These are phyloP conservation scores for Urechis unicinctus DNA, from an alignment of 2,888 invertebrate species.

Conservation along the genomic window DNA sequence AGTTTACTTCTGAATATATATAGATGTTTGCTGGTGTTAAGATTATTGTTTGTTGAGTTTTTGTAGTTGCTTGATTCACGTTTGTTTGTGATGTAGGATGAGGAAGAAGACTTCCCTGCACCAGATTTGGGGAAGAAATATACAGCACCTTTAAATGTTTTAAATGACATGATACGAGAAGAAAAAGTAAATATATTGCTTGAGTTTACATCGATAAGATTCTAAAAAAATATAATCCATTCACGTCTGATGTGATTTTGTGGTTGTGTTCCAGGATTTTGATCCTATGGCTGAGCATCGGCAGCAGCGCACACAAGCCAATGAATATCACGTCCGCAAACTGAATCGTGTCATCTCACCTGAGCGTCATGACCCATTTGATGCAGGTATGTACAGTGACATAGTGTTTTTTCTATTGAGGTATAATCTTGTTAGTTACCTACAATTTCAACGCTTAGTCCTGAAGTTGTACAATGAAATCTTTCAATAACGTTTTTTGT, in stretches of 20 bases:
- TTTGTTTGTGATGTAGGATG: too few relatives aligned
- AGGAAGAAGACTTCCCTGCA: conserved; percentile 57
- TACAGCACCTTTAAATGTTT: conserved; percentile 77
- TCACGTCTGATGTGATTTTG: neutral
- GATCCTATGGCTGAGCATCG: conserved; percentile 54
- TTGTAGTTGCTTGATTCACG: too few relatives aligned
- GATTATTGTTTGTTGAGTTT: neutral
- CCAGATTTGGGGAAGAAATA: conserved; percentile 58
- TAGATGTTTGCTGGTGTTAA: neutral
- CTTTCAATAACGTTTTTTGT: too few relatives aligned
- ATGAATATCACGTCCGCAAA: conserved; percentile 88
- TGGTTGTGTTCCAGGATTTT: conserved; percentile 33
- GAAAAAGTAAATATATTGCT: conserved; percentile 39
- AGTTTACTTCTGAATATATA: conserved; percentile 15
- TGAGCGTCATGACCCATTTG: conserved; percentile 93
- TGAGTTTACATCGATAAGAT: neutral
- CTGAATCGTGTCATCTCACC: conserved; percentile 79
- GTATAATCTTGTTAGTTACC: too few relatives aligned
- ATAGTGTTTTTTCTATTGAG: neutral
- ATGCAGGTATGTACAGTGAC: conserved; percentile 57
- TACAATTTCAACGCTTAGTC: too few relatives aligned
- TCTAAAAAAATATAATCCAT: neutral
- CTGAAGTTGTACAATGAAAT: too few relatives aligned
- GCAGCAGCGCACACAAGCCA: conserved; percentile 87
- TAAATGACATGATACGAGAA: conserved; percentile 86